phyloP scores from a whole-genome alignment of 2,888 invertebrate species.

The Zootermopsis nevadensis region DNA sequence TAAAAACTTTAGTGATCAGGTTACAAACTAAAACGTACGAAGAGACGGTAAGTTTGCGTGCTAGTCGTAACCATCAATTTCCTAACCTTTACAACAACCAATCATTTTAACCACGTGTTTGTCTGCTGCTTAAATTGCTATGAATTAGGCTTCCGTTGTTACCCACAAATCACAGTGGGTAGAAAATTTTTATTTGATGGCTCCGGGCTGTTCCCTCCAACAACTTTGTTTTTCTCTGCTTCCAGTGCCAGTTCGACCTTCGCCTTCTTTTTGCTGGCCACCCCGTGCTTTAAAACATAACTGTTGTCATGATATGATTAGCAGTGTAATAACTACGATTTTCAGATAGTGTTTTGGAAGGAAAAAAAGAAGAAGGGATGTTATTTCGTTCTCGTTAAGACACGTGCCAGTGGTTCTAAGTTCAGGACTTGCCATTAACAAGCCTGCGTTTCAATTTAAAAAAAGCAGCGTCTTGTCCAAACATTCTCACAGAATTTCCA shows the following conservation, averaged over 20 bases:
- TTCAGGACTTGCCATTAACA: too few species aligned
- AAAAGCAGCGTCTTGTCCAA: too few species aligned
- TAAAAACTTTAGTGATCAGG: neutral
- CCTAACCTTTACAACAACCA: neutral
- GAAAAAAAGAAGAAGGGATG: neutral
- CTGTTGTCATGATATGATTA: constrained; percentile 8
- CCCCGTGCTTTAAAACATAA: neutral
- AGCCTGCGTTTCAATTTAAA: too few species aligned
- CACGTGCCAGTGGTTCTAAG: too few species aligned
- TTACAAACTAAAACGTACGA: neutral
- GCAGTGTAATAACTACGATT: neutral
- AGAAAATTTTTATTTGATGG: neutral
- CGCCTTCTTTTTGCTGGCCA: neutral
- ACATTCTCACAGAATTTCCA: too few species aligned
- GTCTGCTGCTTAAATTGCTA: neutral
- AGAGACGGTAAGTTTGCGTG: neutral
- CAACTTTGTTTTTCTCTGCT: neutral
- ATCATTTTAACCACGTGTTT: neutral
- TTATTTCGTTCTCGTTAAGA: too few species aligned
- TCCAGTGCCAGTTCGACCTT: neutral
- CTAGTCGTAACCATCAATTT: neutral
- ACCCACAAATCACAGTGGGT: constrained; percentile 15
- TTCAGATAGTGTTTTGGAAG: neutral
- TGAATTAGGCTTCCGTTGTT: neutral
- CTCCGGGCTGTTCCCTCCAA: neutral